Base-by-base conservation (phyloP, 2,113 vertebrate species). In the Zosterops japonicus region DNA sequence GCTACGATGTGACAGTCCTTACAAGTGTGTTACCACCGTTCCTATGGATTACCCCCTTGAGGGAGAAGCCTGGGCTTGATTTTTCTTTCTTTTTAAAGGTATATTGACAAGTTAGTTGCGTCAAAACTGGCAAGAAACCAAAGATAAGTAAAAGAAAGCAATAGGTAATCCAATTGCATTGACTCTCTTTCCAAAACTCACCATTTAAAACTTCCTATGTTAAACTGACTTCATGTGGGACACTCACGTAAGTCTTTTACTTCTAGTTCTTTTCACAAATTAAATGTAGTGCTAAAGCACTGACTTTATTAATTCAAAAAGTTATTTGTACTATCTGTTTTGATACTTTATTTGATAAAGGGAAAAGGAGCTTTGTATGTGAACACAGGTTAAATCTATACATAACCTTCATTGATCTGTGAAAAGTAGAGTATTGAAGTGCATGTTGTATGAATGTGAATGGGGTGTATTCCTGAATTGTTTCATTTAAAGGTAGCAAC, bases 381-480 rank as follows among this genome's bases (percentile, higher is more conserved):
- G 39, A 83, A 22, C 11, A 1, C 7, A 11, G 3, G 3, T 77
- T 80, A 69, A 86, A 57, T 69, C 41, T 77, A 3, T 61, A 23
- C 2, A 1, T 50, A 49, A 24, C 6, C 5, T 17, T 61, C 14
- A 7, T 0, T 24, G 14, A 23, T 42, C 4, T 2, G 8, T 50
- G 10, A 61, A 35, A 84, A 36, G 7, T 8, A 71, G 14, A 44
- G 20, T 53, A 76, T 69, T 49, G 27, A 57, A 69, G 33, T 41
- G 3, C 4, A 0, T 8, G 3, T 20, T 49, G 12, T 28, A 13
- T 11, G 5, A 68, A 27, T 2, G 1, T 5, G 2, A 0, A 0
- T 14, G 15, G 5, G 2, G 13, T 56, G 12, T 67, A 24, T 63
- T 89, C 29, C 42, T 39, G 15, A 33, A 4, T 28, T 41, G 22